Evolutionary conservation across 53 echinoderm and acorn worm genomes (phyloP).

Genomic region (Crossaster papposus): DNA sequence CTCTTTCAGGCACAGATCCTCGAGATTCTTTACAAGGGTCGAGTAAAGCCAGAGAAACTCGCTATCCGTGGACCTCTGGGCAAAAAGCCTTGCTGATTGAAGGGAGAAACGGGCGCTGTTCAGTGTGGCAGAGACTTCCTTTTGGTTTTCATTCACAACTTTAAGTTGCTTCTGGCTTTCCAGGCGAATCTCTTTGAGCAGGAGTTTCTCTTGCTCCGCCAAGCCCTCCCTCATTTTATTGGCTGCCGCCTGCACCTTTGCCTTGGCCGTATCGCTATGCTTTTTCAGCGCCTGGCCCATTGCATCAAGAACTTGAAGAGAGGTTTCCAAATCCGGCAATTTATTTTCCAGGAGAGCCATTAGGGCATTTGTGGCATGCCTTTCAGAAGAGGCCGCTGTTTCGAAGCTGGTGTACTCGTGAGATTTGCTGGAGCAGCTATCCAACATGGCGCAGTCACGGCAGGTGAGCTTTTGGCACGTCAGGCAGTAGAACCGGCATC

Average conservation of each 20-base stretch:
- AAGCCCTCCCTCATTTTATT: background rate
- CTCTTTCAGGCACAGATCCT: background rate
- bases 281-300: background rate
- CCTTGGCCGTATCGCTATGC: background rate
- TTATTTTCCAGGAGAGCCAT: constrained; percentile 6
- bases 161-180: constrained; percentile 31
- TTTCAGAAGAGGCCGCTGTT: background rate
- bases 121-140: background rate
- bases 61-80: constrained; percentile 16
- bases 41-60: constrained; percentile 43
- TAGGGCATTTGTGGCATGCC: background rate
- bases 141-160: background rate
- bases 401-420: constrained; percentile 14
- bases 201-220: constrained; percentile 17
- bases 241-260: constrained; percentile 2
- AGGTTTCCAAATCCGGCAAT: background rate
- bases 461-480: constrained; percentile 34
- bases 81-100: background rate
- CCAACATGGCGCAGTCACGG: constrained; percentile 9
- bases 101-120: background rate
- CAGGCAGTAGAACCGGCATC: constrained; percentile 28
- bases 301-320: background rate
- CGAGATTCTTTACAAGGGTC: constrained; percentile 1
- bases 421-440: background rate
- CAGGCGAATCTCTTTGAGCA: constrained; percentile 26